Conservation (phyloP, 2,797 vertebrate species). For the Cyclura pinguis region DNA sequence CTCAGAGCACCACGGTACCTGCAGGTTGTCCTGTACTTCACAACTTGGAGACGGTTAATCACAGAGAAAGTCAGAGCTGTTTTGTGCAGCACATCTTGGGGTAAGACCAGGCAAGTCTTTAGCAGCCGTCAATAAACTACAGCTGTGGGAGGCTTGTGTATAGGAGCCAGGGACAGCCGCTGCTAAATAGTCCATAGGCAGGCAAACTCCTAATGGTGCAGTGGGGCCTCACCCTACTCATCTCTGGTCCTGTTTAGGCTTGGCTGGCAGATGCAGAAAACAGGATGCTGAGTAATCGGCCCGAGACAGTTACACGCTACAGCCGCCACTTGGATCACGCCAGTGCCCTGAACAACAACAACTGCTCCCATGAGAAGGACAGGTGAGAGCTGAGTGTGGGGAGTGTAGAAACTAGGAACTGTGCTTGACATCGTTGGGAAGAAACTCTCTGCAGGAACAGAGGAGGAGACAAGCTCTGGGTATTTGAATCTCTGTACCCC, state of each 20-base stretch:
- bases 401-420: too few relatives aligned
- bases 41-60: background rate
- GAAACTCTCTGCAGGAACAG: too few relatives aligned
- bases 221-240: background rate
- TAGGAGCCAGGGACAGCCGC: background rate
- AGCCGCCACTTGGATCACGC: conserved; percentile 70
- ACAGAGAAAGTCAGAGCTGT: background rate
- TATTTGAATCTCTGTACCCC: background rate
- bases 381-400: conserved; percentile 77
- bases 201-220: background rate
- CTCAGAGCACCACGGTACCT: too few relatives aligned
- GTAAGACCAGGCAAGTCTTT: background rate
- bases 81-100: background rate
- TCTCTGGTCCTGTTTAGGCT: conserved; percentile 71
- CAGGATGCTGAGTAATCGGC: conserved; percentile 72
- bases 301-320: conserved; percentile 75
- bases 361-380: conserved; percentile 82
- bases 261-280: conserved; percentile 89
- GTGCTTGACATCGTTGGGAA: background rate
- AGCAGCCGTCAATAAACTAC: background rate
- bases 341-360: conserved; percentile 83
- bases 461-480: background rate
- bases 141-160: background rate
- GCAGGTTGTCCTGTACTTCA: background rate
- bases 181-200: background rate